These are phyloP conservation scores for Peromyscus aztecus DNA, from an alignment of 2,797 vertebrate genomes.

Conservation along the genomic window DNA sequence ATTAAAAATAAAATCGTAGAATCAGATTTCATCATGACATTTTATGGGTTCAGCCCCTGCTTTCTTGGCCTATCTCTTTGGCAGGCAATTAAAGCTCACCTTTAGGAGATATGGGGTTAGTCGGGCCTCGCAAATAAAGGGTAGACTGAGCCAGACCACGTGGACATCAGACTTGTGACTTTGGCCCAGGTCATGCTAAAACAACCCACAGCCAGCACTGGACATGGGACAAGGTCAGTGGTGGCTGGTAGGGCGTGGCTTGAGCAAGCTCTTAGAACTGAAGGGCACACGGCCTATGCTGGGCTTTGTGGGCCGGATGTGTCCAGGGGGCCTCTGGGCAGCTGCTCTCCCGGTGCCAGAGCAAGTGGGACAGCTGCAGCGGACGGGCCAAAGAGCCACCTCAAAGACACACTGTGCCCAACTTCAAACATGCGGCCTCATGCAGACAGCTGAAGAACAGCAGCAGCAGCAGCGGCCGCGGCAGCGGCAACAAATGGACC, in stretches of 20 bases:
- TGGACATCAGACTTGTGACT: neutral
- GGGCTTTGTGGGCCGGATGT: slow-evolving; percentile 71
- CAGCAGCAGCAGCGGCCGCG: slow-evolving; percentile 48
- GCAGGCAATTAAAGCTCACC: neutral
- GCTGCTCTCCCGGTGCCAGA: slow-evolving; percentile 73
- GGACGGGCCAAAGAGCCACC: slow-evolving; percentile 68
- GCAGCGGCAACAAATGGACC: neutral
- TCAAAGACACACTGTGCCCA: slow-evolving; percentile 82
- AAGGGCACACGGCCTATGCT: neutral
- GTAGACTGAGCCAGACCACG: neutral
- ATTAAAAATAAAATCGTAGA: neutral
- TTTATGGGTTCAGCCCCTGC: neutral
- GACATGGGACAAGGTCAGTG: neutral
- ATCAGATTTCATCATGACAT: neutral
- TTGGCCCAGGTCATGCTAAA: neutral
- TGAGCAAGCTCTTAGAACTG: neutral
- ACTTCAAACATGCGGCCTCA: slow-evolving; percentile 41
- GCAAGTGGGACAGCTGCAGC: slow-evolving; percentile 83
- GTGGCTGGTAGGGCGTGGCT: neutral
- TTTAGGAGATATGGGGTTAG: neutral
- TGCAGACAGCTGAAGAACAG: slow-evolving; percentile 79
- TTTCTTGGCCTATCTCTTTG: neutral
- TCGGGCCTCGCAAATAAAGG: neutral
- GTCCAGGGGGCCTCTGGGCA: slow-evolving; percentile 65
- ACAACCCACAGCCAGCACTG: neutral